Evolutionary conservation across 2,888 invertebrate species (phyloP), one percentile per base, ranked within the genome.

Genomic region (Callinectes sapidus): DNA sequence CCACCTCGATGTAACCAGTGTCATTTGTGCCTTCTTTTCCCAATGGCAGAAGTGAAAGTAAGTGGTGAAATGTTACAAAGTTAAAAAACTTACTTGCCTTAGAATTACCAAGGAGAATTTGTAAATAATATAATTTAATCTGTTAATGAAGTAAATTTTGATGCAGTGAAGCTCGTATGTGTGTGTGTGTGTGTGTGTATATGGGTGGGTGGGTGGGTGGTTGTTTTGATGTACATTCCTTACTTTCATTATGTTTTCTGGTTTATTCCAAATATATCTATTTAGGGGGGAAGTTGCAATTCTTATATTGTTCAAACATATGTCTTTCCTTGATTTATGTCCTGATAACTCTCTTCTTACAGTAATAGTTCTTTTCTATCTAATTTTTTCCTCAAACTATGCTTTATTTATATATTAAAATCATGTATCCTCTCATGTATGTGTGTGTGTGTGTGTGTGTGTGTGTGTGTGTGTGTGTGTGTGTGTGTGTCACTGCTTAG

Each of bases 61-160:
- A 71, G 71, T 71, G 71, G 28, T 71, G 23, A 71, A n/a, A 71
- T 71, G n/a, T 71, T 71, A 81, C 81, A 18, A 81, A 81, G 81
- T 35, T 35, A 3, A 35, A n/a, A 16, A 35, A 16, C 28, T 16
- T 81, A 10, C 71, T 71, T 61, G 3, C 61, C 1, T 35, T 28
- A 35, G 81, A 18, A 81, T 81, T 32, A 32, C 32, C 81, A 32
- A 35, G 81, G 35, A 81, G 81, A 71, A 28, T 71, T 71, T 81
- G 81, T 81, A 81, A 35, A 81, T 81, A 81, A 32, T 81, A 1
- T 16, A 81, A 71, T 61, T 18, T 61, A n/a, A 14, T 0, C 1
- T 81, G 81, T 28, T 71, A 71, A 28, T 81, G 16, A 81, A 81
- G 35, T 35, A 23, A 35, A 35, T 81, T 14, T 35, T 81, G 81